Evolutionary conservation across 2,113 vertebrate genomes (phyloP), one percentile per base, ranked within the genome.

Genomic region (Pimephales promelas): DNA sequence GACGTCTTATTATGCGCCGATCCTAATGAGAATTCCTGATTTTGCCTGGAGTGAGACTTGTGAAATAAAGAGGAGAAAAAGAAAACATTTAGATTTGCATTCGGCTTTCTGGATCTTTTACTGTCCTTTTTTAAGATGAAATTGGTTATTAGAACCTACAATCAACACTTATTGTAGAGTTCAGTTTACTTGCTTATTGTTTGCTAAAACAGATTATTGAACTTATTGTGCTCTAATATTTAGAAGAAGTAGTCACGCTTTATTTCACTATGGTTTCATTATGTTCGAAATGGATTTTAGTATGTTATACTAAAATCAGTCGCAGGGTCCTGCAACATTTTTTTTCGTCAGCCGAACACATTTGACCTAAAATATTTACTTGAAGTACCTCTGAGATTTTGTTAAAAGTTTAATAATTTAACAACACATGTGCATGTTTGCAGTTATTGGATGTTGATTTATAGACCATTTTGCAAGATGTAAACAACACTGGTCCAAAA

Each of bases 1-100:
- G 47, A 71, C 36, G 47, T 72, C 66, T 81, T 43, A 71, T 64
- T 77, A 56, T 68, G 73, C 62, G 6, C 76, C 16, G 18, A 24
- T 79, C 70, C 28, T 43, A n/a, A 79, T 83, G 81, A 83, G 86
- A 85, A 79, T 84, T 79, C 83, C 76, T 71, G 79, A 36, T 70
- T 81, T 54, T 18, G 45, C 22, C 64, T 70, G 11, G 18, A 57
- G 28, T n/a, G 47, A 36, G 62, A 18, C 28, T 54, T 56, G 31
- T 28, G 16, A 52, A 80, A 52, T 49, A 43, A 45, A 22, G 14
- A 28, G 76, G 22, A 40, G 28, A 28, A 45, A 47, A 79, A 66
- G 43, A 66, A 79, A 79, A 64, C 76, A 22, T 79, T 47, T 64
- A 31, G 10, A 31, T 49, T 66, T 49, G n/a, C 43, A 34, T 62